Conservation (phyloP, 2,797 vertebrate genomes). For the Cossypha dichroa region DNA sequence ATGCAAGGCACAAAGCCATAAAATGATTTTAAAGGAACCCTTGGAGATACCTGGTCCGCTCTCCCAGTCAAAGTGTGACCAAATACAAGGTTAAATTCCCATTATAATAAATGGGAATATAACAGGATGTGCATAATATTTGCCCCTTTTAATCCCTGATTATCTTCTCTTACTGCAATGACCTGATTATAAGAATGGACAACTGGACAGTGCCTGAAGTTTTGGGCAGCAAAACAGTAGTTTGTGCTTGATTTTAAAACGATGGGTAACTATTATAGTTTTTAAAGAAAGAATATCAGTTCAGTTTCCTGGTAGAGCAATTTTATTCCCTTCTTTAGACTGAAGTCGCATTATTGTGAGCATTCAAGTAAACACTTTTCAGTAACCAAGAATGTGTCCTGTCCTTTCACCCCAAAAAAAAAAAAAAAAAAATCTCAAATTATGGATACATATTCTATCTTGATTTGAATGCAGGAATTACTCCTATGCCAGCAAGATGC, state of each 20-base stretch:
- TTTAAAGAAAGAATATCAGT: background rate
- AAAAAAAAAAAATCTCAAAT: background rate
- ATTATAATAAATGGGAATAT: background rate
- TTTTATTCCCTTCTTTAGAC: background rate
- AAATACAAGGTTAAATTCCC: background rate
- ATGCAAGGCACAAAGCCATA: background rate
- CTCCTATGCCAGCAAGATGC: background rate
- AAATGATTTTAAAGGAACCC: background rate
- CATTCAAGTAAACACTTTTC: background rate
- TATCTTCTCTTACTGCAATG: background rate
- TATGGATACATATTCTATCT: background rate
- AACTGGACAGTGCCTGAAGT: background rate
- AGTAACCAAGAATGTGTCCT: background rate
- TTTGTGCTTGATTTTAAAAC: background rate
- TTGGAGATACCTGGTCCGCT: background rate
- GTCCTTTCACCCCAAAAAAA: background rate
- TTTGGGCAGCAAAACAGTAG: background rate
- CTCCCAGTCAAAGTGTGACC: background rate
- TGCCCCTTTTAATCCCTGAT: background rate
- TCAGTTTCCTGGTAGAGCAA: background rate
- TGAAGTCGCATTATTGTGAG: background rate
- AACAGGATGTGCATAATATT: background rate
- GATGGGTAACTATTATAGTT: background rate
- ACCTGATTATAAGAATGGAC: background rate
- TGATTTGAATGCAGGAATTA: background rate